Evolutionary conservation across 2,797 vertebrate genomes (phyloP).

Genomic region (Enteromius unitaeniatus): DNA sequence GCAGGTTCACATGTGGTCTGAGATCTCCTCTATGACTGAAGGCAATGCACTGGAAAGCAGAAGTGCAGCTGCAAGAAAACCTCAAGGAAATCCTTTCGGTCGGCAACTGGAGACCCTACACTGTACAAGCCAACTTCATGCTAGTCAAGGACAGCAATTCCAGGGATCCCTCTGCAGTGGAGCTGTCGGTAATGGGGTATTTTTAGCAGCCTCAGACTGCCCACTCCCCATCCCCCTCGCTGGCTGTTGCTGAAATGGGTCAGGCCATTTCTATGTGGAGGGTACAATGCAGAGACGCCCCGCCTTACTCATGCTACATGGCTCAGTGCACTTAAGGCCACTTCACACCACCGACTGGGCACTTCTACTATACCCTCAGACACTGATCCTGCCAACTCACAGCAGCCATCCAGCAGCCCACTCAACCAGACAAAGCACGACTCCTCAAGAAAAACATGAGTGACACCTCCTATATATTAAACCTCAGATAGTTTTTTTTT

Average conservation of each 20-base stretch:
- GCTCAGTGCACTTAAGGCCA: conserved; percentile 65
- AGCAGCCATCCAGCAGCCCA: conserved; percentile 52
- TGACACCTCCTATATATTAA: not conserved
- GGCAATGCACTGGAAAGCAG: not conserved
- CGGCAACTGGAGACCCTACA: conserved; percentile 68
- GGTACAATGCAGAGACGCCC: conserved; percentile 74
- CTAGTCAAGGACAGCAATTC: conserved; percentile 77
- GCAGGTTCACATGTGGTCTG: not conserved
- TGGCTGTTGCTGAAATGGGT: conserved; percentile 77
- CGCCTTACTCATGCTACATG: conserved; percentile 67
- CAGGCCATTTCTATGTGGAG: conserved; percentile 79
- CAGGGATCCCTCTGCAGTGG: conserved; percentile 83
- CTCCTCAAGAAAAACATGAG: conserved; percentile 15
- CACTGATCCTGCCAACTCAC: conserved; percentile 67
- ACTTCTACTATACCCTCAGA: conserved; percentile 61
- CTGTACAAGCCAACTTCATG: conserved; percentile 73
- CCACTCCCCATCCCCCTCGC: conserved; percentile 62
- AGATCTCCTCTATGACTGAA: not conserved
- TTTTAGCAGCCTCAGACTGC: conserved; percentile 80
- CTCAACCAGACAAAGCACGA: conserved; percentile 60
- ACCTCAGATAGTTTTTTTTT: not conserved
- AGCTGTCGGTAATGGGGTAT: conserved; percentile 76
- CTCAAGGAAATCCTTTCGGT: conserved; percentile 73
- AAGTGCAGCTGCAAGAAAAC: conserved; percentile 25
- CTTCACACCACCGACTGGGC: conserved; percentile 69